Conservation (phyloP, 2,113 vertebrate species). For the Poeciliopsis prolifica region DNA sequence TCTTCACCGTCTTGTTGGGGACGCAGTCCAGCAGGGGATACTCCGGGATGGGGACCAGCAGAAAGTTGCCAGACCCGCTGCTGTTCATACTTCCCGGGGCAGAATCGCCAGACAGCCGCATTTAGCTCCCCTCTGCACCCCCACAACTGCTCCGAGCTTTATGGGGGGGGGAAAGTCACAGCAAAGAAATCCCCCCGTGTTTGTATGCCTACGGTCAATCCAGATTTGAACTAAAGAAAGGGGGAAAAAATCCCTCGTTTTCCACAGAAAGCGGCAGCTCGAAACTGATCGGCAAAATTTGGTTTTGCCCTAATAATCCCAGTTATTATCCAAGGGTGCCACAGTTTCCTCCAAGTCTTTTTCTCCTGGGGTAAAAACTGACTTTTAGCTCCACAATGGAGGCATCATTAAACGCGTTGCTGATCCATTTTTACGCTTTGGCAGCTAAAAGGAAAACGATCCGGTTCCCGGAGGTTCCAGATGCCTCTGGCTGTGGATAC, state of each 20-base stretch:
- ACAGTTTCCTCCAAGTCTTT: background rate
- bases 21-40: constrained; percentile 84
- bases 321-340: constrained; percentile 1
- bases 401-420: background rate
- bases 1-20: constrained; percentile 89
- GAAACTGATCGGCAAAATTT: background rate
- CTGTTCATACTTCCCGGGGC: constrained; percentile 83
- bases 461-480: constrained; percentile 13
- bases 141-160: constrained; percentile 11
- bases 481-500: constrained; percentile 15
- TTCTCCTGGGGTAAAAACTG: background rate
- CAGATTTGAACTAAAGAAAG: background rate
- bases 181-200: background rate
- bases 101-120: constrained; percentile 75
- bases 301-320: background rate
- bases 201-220: background rate
- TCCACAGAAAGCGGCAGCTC: background rate
- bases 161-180: constrained; percentile 16
- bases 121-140: constrained; percentile 57
- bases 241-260: too few relatives aligned
- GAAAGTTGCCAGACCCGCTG: constrained; percentile 86
- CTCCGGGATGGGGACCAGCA: constrained; percentile 92
- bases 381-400: background rate
- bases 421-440: background rate
- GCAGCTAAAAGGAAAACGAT: background rate